Base-by-base conservation (phyloP, 2,797 vertebrate genomes). In the Chaunax sp. region DNA sequence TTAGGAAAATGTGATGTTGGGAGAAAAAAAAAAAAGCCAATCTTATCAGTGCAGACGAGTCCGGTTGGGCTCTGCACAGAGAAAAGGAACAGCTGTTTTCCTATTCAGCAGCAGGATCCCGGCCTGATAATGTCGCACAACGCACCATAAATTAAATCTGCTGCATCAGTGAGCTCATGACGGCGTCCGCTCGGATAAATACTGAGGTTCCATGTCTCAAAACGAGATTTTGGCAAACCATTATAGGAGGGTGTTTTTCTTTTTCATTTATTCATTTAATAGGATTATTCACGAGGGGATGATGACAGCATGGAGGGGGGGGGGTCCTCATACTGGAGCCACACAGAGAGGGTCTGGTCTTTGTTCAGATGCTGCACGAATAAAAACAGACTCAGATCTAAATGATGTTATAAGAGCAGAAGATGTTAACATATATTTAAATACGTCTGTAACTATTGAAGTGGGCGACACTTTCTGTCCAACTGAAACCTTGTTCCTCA, bases 81-180 rank as follows among this genome's bases (percentile, higher is more conserved):
- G 59, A 61, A 47, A 33, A 53, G 65, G 64, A 77, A 80, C 81
- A 72, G 70, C 81, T 89, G 83, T 87, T 81, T 86, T 69, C 70
- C 81, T 66, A 72, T 90, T 90, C 80, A 78, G 78, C 64, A 5
- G 59, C 67, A 56, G 72, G 73, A 87, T 85, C 75, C 38, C 20
- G 13, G 75, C 80, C 75, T 50, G 86, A 88, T 91, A 86, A 89
- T 54, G 83, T 91, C 78, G 84, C 87, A 88, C 90, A 89, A 89
- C 66, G 56, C 52, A 20, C 66, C 83, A 87, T 90, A 86, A 86
- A 89, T 90, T 88, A 90, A 87, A 91, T 87, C 80, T 78, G 59
- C 62, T 14, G 72, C 82, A 82, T 80, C 78, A 71, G 59, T 76
- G 75, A 26, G 19, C 77, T 55, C 67, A 40, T 53, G 51, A 69